Percentiles rank a stretch among this genome's conserved stretches.
Conservation (phyloP, 2,797 vertebrate genomes). For the Triplophysa yarkandensis region DNA sequence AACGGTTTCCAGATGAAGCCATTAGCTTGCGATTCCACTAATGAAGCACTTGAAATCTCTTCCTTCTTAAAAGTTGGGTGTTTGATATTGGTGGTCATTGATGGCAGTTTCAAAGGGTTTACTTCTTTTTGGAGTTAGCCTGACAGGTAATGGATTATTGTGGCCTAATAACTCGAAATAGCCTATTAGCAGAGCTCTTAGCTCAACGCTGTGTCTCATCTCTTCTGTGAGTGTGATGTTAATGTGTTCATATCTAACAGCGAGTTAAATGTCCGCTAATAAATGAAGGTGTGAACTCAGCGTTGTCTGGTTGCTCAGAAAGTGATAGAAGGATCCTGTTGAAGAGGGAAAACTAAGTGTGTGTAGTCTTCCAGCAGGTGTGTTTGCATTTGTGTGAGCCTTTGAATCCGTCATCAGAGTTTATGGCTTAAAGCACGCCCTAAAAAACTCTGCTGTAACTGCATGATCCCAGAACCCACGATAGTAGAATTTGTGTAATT, state of each 20-base stretch:
- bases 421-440: constrained; percentile 21
- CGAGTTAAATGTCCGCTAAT: constrained; percentile 68
- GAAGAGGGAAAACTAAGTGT: constrained; percentile 23
- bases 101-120: constrained; percentile 67
- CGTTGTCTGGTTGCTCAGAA: constrained; percentile 45
- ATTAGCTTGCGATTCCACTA: constrained; percentile 39
- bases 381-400: neutral
- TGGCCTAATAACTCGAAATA: constrained; percentile 71
- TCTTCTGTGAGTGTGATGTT: constrained; percentile 70
- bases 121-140: constrained; percentile 59
- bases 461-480: constrained; percentile 15
- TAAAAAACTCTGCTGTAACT: constrained; percentile 5
- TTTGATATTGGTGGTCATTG: constrained; percentile 66
- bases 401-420: constrained; percentile 22
- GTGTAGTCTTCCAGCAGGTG: neutral
- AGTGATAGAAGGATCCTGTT: constrained; percentile 11
- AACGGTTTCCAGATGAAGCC: constrained; percentile 33
- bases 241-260: constrained; percentile 73
- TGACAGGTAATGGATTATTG: constrained; percentile 76
- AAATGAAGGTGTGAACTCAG: constrained; percentile 63
- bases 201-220: constrained; percentile 64
- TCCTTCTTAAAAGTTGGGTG: constrained; percentile 55
- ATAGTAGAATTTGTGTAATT: constrained; percentile 18
- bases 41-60: constrained; percentile 41
- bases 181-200: constrained; percentile 75